Percentiles rank a stretch among this genome's conserved stretches.
Conservation (phyloP, 2,888 invertebrate genomes). For the Diarsia dahlii region DNA sequence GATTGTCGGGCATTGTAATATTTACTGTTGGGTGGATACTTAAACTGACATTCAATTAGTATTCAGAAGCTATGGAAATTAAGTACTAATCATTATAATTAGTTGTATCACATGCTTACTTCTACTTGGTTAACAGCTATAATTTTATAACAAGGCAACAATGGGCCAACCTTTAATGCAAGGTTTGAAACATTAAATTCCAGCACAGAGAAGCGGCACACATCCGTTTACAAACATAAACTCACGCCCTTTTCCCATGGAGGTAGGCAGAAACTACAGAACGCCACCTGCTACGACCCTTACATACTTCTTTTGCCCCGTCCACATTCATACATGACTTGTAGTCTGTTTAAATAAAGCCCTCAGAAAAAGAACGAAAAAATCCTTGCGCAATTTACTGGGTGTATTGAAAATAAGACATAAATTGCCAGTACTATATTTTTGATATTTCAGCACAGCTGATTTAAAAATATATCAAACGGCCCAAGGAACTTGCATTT, state of each 20-base stretch:
- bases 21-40: background rate
- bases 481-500: background rate
- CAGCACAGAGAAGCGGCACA: background rate
- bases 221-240: too few relatives aligned
- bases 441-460: constrained; percentile 8
- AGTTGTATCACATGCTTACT: constrained; percentile 24
- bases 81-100: constrained; percentile 17
- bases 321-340: background rate
- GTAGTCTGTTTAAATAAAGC: background rate
- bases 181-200: constrained; percentile 4
- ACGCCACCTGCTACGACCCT: too few relatives aligned
- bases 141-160: background rate
- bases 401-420: background rate
- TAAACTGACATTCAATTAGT: constrained; percentile 23
- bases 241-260: too few relatives aligned
- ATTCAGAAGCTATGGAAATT: constrained; percentile 23
- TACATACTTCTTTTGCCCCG: too few relatives aligned
- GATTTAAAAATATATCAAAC: constrained; percentile 12
- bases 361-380: background rate
- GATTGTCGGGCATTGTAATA: background rate
- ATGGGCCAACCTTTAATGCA: constrained; percentile 8
- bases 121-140: constrained; percentile 14
- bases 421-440: constrained; percentile 1
- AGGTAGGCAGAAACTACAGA: too few relatives aligned
- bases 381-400: background rate